Base-by-base conservation (phyloP, 2,888 invertebrate genomes). In the Drosophila rubida region DNA sequence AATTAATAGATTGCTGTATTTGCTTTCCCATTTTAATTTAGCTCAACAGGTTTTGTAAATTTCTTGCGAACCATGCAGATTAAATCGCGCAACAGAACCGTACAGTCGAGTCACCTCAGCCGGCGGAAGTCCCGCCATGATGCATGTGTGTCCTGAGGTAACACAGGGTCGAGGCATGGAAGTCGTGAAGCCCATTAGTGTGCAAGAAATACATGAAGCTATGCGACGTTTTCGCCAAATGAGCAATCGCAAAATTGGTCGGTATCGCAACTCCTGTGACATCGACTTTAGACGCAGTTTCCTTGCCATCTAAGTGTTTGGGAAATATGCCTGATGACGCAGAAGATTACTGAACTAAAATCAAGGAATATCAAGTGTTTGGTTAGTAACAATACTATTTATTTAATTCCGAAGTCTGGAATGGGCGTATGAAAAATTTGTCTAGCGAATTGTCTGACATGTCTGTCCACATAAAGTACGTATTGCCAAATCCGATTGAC, bases 131-230 rank as follows among this genome's bases (percentile, higher is more conserved):
- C 88, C 90, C 0, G 88, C 90, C 3, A 91, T 92, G 93, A 90
- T 87, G 71, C 91, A 84, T 81, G 91, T 91, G 59, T 93, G 87
- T 85, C 92, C 91, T 35, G 92, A 92, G 59, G 92, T 92, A 6
- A 92, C 93, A 9, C 92, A 93, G 66, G 93, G 93, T 1, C 91
- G 92, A 0, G 95, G 95, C 0, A 94, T 94, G 84, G 95, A 94
- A 85, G 94, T 95, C 25, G 95, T 95, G 39, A 93, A 94, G 35
- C 94, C 95, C 0, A 94, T 97, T 58, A 95, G 95, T 19, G 96
- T 96, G 0, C 93, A 94, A 9, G 97, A 97, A 92, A 95, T 97
- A 44, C 94, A 95, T 71, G 97, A 97, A 92, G 97, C 96, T 0
- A 93, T 97, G 82, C 93, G 97, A 54, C 93, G 97, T 69, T 95